Conservation (phyloP, 2,113 vertebrate genomes). For the Ciconia stormi region DNA sequence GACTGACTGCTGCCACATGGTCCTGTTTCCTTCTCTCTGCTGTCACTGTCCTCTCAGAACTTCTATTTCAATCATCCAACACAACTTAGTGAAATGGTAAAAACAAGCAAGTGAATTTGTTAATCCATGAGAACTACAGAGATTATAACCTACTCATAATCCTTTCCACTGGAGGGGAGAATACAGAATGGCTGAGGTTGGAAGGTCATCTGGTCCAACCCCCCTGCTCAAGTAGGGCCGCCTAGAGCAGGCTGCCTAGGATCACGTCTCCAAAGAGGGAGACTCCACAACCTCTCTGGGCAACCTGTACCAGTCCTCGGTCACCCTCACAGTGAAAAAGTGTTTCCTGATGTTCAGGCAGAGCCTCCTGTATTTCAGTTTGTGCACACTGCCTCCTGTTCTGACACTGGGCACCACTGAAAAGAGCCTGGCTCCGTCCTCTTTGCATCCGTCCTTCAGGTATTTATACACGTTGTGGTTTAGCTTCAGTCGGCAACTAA, state of each 20-base stretch:
- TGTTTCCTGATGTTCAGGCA: not conserved
- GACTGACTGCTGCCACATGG: not conserved
- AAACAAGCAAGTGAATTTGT: not conserved
- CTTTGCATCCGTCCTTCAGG: too few relatives aligned
- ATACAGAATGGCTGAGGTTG: not conserved
- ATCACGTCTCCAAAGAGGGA: not conserved
- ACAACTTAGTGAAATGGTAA: not conserved
- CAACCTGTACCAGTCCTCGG: not conserved
- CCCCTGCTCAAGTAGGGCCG: not conserved
- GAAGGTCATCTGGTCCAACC: not conserved
- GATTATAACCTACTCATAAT: not conserved
- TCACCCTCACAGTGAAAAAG: not conserved
- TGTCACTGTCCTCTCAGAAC: not conserved
- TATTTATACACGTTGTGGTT: too few relatives aligned
- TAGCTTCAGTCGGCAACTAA: too few relatives aligned
- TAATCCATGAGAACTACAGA: not conserved
- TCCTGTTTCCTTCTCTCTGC: not conserved
- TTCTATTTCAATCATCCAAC: not conserved
- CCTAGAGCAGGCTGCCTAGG: not conserved
- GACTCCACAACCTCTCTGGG: not conserved
- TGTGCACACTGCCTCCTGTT: not conserved
- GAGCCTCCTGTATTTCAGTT: not conserved
- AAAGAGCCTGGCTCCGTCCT: not conserved
- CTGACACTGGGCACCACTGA: not conserved
- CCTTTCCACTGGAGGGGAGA: not conserved